Conservation (phyloP, 2,797 vertebrate species). For the Eulemur albifrons region DNA sequence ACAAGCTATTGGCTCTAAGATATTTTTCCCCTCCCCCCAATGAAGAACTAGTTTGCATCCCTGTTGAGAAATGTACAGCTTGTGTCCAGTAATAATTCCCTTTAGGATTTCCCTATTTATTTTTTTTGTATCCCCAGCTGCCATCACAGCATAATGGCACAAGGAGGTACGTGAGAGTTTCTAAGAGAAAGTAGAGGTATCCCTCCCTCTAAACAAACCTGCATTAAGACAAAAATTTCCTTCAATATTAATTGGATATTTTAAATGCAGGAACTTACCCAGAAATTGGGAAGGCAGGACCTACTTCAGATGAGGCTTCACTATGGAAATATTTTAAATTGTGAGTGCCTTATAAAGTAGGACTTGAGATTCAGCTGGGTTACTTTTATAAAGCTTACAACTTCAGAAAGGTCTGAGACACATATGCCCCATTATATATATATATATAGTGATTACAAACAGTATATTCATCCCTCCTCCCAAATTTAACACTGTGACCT, state of each 20-base stretch:
- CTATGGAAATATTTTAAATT: background rate
- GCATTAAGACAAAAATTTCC: background rate
- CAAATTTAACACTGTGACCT: background rate
- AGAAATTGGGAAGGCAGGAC: background rate
- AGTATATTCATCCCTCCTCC: background rate
- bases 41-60: background rate
- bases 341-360: slow-evolving; percentile 13
- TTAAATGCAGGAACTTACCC: slow-evolving; percentile 19
- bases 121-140: background rate
- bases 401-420: slow-evolving; percentile 25
- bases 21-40: background rate
- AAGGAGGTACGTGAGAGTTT: background rate
- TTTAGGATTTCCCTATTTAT: background rate
- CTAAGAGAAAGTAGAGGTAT: background rate
- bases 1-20: background rate
- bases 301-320: background rate
- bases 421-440: background rate
- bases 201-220: background rate
- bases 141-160: background rate
- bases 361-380: background rate
- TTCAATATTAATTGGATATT: background rate
- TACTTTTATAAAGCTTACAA: slow-evolving; percentile 22
- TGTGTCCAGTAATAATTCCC: background rate
- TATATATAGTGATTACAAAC: background rate
- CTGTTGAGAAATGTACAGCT: background rate